Evolutionary conservation across 1,140 invertebrate species (phyloP), one percentile per base, ranked within the genome.

Genomic region (Euwallacea fornicatus): DNA sequence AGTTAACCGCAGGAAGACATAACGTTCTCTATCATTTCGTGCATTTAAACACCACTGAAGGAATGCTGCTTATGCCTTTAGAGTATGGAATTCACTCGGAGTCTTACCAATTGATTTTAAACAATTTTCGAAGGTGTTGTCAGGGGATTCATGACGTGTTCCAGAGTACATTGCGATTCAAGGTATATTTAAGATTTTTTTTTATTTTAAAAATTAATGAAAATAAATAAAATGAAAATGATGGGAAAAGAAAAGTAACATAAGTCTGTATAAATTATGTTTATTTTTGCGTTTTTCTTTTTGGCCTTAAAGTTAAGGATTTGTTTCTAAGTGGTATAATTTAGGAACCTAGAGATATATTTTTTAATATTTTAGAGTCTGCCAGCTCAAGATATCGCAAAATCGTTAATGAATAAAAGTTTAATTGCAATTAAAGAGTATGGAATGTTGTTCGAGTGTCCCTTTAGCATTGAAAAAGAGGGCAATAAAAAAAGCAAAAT

Each of bases 371-470:
- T 69, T 11, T 74, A 88, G 75, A 86, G 86, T 73, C 84, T 88
- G 74, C 77, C 85, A 8, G 82, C 83, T 67, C 85, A 88, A 70
- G 85, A 88, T 66, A 80, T 84, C 44, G 82, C 84, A 13, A 88
- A 85, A 78, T 84, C 83, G 16, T 81, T 84, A 42, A 84, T 88
- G 71, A 81, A 91, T 73, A 91, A 91, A 82, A 90, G 89, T 76
- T 82, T 93, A 56, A 88, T 92, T 10, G 89, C 91, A 4, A 89
- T 93, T 44, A 91, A 91, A 80, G 90, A 92, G 76, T 87, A 91
- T 76, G 90, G 90, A 2, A 85, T 88, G 46, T 75, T 91, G 33
- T 88, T 89, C 76, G 84, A 87, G 71, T 86, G 83, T 80, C 81
- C 74, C 15, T 75, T 71, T 64, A 53, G 74, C 13, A 16, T 50